Percentiles rank a stretch among this genome's conserved stretches.
These are phyloP conservation scores for Lithobates pipiens DNA, from an alignment of 2,797 vertebrate species.

Conservation along the genomic window DNA sequence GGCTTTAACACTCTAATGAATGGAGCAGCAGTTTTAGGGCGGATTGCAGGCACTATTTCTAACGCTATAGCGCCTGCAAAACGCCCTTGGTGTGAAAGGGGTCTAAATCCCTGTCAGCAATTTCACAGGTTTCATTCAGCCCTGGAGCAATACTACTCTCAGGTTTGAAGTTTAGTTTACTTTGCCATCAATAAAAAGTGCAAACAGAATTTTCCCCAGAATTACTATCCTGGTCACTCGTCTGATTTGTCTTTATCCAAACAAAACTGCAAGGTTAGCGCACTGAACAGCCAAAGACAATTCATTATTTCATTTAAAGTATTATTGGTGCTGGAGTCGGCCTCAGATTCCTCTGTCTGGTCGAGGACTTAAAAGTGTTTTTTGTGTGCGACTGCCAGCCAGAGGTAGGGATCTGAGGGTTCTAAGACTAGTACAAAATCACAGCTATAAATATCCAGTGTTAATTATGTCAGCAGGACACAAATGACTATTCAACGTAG, in stretches of 20 bases:
- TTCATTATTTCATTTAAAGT: slow-evolving; percentile 48
- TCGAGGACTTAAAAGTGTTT: slow-evolving; percentile 46
- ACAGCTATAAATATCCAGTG: slow-evolving; percentile 50
- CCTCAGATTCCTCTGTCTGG: slow-evolving; percentile 46
- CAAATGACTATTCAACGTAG: slow-evolving; percentile 36
- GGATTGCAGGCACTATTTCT: too few species aligned
- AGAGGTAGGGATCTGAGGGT: slow-evolving; percentile 30
- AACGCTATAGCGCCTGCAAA: too few species aligned
- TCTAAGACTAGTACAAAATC: slow-evolving; percentile 34
- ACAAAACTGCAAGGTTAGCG: slow-evolving; percentile 35
- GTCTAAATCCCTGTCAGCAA: background rate
- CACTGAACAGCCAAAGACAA: slow-evolving; percentile 48
- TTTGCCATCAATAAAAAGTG: slow-evolving; percentile 29
- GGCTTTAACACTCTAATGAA: too few species aligned
- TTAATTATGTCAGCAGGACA: slow-evolving; percentile 54
- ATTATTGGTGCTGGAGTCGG: slow-evolving; percentile 56
- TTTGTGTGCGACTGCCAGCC: slow-evolving; percentile 39
- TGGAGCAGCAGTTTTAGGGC: too few species aligned
- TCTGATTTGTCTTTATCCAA: slow-evolving; percentile 41
- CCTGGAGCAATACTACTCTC: background rate
- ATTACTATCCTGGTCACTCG: slow-evolving; percentile 20
- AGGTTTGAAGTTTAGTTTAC: slow-evolving; percentile 14
- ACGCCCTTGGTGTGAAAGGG: too few species aligned
- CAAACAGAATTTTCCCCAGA: slow-evolving; percentile 24
- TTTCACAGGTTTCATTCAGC: background rate